phyloP scores from a whole-genome alignment of 2,113 vertebrate genomes.

The Orycteropus afer region DNA sequence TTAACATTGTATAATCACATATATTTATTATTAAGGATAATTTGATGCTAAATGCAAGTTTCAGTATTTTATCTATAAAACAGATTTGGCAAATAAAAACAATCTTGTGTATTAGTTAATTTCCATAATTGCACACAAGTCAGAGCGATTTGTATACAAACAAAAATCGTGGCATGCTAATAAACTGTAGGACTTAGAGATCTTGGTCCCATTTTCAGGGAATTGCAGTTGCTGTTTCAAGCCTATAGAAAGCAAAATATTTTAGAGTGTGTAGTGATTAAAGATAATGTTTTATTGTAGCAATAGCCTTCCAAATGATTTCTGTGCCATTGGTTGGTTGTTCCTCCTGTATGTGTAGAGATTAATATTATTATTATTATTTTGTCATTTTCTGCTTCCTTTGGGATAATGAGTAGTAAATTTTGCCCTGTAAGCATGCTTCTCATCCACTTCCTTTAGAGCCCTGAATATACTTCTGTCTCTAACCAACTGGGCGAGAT shows the following conservation, averaged over 20 bases:
- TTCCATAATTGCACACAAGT: not conserved
- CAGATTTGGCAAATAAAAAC: not conserved
- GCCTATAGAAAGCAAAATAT: slow-evolving; percentile 2
- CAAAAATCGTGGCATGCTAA: not conserved
- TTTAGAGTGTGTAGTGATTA: slow-evolving; percentile 21
- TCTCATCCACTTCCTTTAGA: not conserved
- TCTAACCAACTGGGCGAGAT: not conserved
- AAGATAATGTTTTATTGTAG: not conserved
- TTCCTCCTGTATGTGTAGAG: not conserved
- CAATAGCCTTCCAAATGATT: not conserved
- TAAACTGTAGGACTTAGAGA: slow-evolving; percentile 23
- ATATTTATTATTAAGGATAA: slow-evolving; percentile 51
- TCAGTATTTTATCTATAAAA: slow-evolving; percentile 17
- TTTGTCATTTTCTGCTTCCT: not conserved
- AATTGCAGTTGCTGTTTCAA: not conserved
- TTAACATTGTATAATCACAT: not conserved
- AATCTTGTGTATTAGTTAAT: not conserved
- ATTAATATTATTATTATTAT: not conserved
- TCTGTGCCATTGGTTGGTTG: not conserved
- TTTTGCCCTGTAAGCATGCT: not conserved
- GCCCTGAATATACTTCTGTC: not conserved
- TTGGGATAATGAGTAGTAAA: not conserved
- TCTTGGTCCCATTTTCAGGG: not conserved
- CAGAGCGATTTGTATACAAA: not conserved
- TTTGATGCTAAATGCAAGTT: not conserved